Percentiles rank a stretch among this genome's conserved stretches.
phyloP scores from a whole-genome alignment of 2,113 vertebrate species.

The Fukomys damarensis region DNA sequence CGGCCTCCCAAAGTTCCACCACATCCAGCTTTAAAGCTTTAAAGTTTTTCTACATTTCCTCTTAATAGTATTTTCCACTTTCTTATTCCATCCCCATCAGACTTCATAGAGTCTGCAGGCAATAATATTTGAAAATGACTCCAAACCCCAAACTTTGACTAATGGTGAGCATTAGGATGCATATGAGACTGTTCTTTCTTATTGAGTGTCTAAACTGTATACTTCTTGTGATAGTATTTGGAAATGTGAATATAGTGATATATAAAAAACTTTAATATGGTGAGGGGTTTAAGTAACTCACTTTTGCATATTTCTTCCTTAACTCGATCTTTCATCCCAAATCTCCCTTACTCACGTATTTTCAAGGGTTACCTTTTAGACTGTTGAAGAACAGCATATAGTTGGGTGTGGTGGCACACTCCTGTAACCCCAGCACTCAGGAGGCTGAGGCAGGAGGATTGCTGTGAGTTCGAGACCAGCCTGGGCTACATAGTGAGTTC shows the following conservation, averaged over 20 bases:
- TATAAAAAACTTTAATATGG: background rate
- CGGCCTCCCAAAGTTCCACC: too few relatives aligned
- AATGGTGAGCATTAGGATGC: background rate
- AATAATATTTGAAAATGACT: slow-evolving; percentile 38
- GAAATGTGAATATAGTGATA: slow-evolving; percentile 45
- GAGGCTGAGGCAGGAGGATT: too few relatives aligned
- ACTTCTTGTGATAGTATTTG: slow-evolving; percentile 10
- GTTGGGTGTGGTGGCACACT: too few relatives aligned
- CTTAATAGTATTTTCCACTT: background rate
- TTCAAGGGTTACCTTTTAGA: background rate
- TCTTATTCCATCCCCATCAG: background rate
- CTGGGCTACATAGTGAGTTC: too few relatives aligned
- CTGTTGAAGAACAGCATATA: background rate
- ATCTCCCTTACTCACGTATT: background rate
- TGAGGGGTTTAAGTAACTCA: background rate
- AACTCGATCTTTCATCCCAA: background rate
- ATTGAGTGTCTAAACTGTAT: background rate
- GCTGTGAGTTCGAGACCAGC: too few relatives aligned
- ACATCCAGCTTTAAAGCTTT: background rate
- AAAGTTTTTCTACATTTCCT: background rate
- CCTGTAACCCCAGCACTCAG: too few relatives aligned
- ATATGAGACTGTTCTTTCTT: background rate
- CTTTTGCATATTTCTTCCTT: background rate
- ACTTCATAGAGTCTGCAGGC: background rate
- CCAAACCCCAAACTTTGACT: background rate